A percentile compares a stretch with the other conserved stretches of the same genome.
Evolutionary conservation across 2,113 vertebrate genomes (phyloP).

Genomic region (Oenanthe melanoleuca): DNA sequence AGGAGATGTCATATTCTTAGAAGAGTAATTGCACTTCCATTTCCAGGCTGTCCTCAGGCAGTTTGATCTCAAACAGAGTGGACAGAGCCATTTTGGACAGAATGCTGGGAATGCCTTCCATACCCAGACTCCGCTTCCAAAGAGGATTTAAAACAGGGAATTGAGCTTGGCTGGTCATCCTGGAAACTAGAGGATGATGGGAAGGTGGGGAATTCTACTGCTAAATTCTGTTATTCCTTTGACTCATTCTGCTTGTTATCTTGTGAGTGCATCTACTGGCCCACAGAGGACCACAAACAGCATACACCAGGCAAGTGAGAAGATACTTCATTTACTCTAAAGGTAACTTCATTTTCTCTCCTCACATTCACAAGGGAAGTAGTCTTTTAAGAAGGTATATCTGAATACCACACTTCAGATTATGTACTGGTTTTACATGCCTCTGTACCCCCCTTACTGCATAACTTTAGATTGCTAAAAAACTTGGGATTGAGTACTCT

Average conservation of each 20-base stretch:
- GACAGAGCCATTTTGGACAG: not conserved
- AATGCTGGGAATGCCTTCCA: accelerated
- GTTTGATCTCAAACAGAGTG: not conserved
- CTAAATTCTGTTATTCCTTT: not conserved
- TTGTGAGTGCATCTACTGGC: not conserved
- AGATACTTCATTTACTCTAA: not conserved
- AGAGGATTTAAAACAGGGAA: not conserved
- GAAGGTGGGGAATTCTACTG: not conserved
- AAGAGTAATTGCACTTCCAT: not conserved
- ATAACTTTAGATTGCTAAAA: not conserved
- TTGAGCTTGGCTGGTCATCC: not conserved
- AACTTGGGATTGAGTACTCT: not conserved
- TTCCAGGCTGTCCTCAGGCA: not conserved
- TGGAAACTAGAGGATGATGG: not conserved
- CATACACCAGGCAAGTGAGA: not conserved
- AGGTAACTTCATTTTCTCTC: not conserved
- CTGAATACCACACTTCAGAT: not conserved
- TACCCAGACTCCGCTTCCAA: not conserved
- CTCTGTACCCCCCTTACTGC: not conserved
- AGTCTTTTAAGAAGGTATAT: not conserved
- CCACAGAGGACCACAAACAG: not conserved
- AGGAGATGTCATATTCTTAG: not conserved
- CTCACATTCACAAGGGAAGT: not conserved
- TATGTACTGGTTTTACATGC: not conserved
- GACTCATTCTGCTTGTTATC: not conserved